These are phyloP conservation scores for Brachyptera putata DNA, from an alignment of 2,888 invertebrate species.

Conservation along the genomic window DNA sequence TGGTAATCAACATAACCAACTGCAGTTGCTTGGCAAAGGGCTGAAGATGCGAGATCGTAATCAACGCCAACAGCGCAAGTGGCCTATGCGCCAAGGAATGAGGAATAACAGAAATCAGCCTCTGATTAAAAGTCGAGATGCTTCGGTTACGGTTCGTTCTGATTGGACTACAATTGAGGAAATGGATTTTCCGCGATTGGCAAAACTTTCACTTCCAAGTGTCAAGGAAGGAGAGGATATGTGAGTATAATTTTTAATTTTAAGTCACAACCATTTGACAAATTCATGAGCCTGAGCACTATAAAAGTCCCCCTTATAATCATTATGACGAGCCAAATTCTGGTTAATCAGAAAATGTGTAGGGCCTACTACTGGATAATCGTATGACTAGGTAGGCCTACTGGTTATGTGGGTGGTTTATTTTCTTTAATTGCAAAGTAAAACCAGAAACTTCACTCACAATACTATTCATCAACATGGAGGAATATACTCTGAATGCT, in stretches of 20 bases:
- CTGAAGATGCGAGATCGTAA: constrained; percentile 44
- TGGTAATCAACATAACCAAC: constrained; percentile 63
- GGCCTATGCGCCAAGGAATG: constrained; percentile 69
- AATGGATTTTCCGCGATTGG: constrained; percentile 95
- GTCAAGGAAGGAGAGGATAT: constrained; percentile 72
- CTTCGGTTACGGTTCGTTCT: constrained; percentile 92
- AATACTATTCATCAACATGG: not conserved
- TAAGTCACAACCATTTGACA: no score
- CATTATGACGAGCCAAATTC: no score
- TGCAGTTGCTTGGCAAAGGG: constrained; percentile 81
- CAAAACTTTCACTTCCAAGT: constrained; percentile 86
- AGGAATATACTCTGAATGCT: no score
- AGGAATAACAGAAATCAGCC: constrained; percentile 59
- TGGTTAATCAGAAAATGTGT: no score
- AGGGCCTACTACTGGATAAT: no score
- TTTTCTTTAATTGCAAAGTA: no score
- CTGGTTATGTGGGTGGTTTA: no score
- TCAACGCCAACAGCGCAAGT: constrained; percentile 51
- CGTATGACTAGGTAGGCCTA: no score
- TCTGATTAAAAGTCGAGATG: constrained; percentile 90
- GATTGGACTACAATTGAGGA: constrained; percentile 97
- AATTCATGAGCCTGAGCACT: no score
- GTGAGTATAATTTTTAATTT: constrained; percentile 46
- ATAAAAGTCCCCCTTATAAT: no score
- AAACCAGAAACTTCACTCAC: not conserved